Conservation (phyloP, 2,113 vertebrate species). For the Cairina moschata region DNA sequence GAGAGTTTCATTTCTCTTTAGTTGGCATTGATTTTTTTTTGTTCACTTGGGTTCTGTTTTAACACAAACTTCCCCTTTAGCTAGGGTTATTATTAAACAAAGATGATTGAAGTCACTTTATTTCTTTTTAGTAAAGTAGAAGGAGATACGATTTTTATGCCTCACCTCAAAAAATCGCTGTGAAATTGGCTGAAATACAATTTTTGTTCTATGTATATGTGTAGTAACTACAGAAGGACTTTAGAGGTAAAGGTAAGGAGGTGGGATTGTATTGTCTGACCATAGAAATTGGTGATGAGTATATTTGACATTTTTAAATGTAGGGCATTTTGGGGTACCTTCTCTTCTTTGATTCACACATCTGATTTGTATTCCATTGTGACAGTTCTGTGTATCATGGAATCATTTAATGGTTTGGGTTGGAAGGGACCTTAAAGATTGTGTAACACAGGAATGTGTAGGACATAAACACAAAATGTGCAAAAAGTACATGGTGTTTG, state of each 20-base stretch:
- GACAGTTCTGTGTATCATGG: background rate
- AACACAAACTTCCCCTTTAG: background rate
- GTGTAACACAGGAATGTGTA: too few species aligned
- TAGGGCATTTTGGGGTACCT: background rate
- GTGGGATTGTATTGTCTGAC: background rate
- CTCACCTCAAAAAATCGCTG: background rate
- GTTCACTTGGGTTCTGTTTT: background rate
- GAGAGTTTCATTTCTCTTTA: background rate
- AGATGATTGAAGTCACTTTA: background rate
- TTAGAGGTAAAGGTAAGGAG: background rate
- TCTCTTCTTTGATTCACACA: background rate
- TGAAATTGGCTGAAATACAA: background rate
- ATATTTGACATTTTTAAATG: background rate
- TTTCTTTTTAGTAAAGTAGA: background rate
- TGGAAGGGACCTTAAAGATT: too few species aligned
- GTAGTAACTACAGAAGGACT: background rate
- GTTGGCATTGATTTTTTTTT: background rate
- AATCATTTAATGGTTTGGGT: too few species aligned
- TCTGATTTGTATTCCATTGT: background rate
- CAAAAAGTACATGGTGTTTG: background rate
- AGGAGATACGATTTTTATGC: background rate
- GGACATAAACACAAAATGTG: background rate
- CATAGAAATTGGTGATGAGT: background rate
- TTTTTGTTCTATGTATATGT: background rate
- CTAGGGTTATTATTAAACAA: background rate